Conservation (phyloP, 2,113 vertebrate genomes). For the Forbesichthys agassizii region DNA sequence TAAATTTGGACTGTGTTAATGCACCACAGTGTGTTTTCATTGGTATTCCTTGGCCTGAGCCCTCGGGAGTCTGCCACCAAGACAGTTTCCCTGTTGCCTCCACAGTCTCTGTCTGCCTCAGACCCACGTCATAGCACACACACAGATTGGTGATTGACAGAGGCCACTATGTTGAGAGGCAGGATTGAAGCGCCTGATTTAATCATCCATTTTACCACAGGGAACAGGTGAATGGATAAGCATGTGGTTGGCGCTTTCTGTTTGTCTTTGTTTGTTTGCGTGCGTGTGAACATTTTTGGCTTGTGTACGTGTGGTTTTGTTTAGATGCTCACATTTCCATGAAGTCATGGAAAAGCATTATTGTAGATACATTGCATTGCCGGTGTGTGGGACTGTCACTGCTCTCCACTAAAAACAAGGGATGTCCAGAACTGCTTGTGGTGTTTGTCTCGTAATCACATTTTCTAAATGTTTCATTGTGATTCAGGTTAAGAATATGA, state of each 20-base stretch:
- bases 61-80: background rate
- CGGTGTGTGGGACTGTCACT: too few relatives aligned
- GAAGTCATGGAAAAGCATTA: background rate
- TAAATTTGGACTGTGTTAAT: slow-evolving; percentile 2
- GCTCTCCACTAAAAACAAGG: too few relatives aligned
- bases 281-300: background rate
- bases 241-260: background rate
- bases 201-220: slow-evolving; percentile 2
- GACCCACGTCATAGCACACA: background rate
- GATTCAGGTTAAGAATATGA: too few relatives aligned
- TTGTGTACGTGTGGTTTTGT: too few relatives aligned
- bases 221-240: background rate
- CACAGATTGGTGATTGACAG: slow-evolving; percentile 13
- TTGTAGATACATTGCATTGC: too few relatives aligned
- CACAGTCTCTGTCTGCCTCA: background rate
- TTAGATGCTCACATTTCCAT: background rate
- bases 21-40: slow-evolving; percentile 27
- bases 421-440: too few relatives aligned
- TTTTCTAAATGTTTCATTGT: too few relatives aligned
- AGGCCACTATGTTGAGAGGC: background rate
- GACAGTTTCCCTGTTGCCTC: slow-evolving; percentile 18
- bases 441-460: too few relatives aligned
- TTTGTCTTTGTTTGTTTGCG: background rate
- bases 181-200: background rate
- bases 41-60: slow-evolving; percentile 1